Base-by-base conservation (phyloP, 2,888 invertebrate genomes). In the Andrena haemorrhoa region DNA sequence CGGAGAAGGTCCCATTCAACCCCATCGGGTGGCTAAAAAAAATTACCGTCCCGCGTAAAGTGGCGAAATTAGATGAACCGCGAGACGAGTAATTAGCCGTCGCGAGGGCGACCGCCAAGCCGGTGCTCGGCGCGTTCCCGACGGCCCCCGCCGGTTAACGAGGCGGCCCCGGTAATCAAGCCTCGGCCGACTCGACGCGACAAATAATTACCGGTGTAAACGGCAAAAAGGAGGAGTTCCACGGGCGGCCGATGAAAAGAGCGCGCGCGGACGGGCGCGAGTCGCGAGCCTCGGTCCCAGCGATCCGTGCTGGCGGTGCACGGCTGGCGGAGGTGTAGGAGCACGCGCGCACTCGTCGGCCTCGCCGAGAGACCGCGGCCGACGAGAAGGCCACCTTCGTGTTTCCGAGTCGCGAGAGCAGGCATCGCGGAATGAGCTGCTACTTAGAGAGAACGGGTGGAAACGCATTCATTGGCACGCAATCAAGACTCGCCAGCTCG, bases 391-490 rank as follows among this genome's bases (percentile, higher is more conserved):
- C 72, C 73, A 82, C 74, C 76, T 84, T 77, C 82, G 81, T 82
- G 23, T 89, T 85, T 84, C 82, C 87, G 85, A 86, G 83, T 84
- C 79, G 86, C 81, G 83, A 80, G 82, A 77, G 83, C 84, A 88
- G 85, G 85, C 84, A 88, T 88, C 88, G 86, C 86, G 86, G 88
- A 90, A 91, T 90, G 90, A 92, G 90, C 89, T 90, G 91, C 91
- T 89, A 91, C 90, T 91, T 91, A 90, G 82, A 86, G 82, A 85
- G 85, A 79, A 79, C 85, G 84, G 86, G 85, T 90, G 86, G 87
- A 89, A 89, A 89, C 83, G 89, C 88, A 89, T 91, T 91, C 89
- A 91, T 79, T 83, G 87, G 83, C 86, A 90, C 86, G 90, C 89
- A 90, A 89, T 90, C 89, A 88, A 87, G 88, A 86, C 88, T 86